Conservation (phyloP, 2,888 invertebrate genomes). For the Hydropsyche betteni region DNA sequence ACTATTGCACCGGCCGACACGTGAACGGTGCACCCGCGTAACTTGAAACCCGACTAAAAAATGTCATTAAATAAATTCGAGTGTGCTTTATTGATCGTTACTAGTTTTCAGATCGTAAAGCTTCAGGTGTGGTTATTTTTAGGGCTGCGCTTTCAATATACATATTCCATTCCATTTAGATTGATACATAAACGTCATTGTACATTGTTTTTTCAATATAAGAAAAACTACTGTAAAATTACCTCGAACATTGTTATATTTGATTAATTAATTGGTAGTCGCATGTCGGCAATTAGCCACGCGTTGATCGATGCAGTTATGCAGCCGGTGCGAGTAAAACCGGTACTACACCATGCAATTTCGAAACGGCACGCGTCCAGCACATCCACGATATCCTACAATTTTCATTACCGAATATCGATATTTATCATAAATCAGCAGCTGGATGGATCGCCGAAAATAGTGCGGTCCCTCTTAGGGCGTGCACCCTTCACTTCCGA, state of each 20-base stretch:
- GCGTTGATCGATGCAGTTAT: not conserved
- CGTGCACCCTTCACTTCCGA: constrained; percentile 47
- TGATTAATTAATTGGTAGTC: constrained; percentile 19
- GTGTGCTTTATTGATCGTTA: not conserved
- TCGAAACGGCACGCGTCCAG: not conserved
- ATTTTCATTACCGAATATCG: not conserved
- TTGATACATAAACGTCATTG: not conserved
- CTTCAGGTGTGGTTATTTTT: not conserved
- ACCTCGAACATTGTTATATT: not conserved
- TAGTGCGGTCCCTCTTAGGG: constrained; percentile 3
- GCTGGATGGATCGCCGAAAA: not conserved
- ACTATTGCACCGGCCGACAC: constrained; percentile 8
- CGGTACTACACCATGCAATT: constrained; percentile 25
- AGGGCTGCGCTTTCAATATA: not conserved
- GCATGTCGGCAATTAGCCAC: constrained; percentile 8
- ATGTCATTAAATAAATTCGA: constrained; percentile 2
- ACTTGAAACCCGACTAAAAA: constrained; percentile 6
- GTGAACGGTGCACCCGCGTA: constrained; percentile 21
- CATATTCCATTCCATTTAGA: not conserved
- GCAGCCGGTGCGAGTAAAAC: constrained; percentile 19
- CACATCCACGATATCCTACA: not conserved
- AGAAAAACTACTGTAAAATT: not conserved
- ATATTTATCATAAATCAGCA: not conserved
- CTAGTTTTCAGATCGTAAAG: not conserved
- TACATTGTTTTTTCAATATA: not conserved